A percentile compares a stretch with the other conserved stretches of the same genome.
Evolutionary conservation across 2,113 vertebrate genomes (phyloP).

Genomic region (Crotalus viridis): DNA sequence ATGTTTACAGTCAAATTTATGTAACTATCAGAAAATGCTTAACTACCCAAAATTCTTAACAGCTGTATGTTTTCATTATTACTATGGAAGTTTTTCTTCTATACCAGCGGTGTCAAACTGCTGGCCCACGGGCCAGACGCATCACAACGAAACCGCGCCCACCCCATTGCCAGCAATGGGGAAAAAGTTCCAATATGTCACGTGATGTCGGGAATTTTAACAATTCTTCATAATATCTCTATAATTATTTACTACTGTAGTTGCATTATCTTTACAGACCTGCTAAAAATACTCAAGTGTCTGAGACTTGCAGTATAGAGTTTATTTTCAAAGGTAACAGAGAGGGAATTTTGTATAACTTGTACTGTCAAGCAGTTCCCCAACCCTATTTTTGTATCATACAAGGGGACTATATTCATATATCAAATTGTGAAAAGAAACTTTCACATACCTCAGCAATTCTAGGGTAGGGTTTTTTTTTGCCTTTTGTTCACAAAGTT

Average conservation of each 20-base stretch:
- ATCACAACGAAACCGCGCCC: too few relatives aligned
- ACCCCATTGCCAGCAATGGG: too few relatives aligned
- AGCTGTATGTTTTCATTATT: neutral
- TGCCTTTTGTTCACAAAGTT: too few relatives aligned
- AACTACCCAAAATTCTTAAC: neutral
- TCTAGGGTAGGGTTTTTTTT: neutral
- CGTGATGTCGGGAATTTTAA: neutral
- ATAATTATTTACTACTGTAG: neutral
- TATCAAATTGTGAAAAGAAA: neutral
- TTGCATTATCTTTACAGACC: neutral
- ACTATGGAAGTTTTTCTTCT: neutral
- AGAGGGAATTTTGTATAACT: neutral
- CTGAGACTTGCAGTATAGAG: neutral
- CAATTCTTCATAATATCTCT: neutral
- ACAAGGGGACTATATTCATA: neutral
- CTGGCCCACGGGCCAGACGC: accelerated
- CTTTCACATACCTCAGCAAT: neutral
- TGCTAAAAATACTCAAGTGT: neutral
- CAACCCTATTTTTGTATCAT: neutral
- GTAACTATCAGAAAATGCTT: neutral
- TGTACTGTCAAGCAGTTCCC: neutral
- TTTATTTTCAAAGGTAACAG: neutral
- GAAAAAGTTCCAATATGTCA: too few relatives aligned
- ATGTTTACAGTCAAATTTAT: neutral
- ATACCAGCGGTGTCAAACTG: too few relatives aligned